These are phyloP conservation scores for Homarus americanus DNA, from an alignment of 1,140 invertebrate genomes.

Conservation along the genomic window DNA sequence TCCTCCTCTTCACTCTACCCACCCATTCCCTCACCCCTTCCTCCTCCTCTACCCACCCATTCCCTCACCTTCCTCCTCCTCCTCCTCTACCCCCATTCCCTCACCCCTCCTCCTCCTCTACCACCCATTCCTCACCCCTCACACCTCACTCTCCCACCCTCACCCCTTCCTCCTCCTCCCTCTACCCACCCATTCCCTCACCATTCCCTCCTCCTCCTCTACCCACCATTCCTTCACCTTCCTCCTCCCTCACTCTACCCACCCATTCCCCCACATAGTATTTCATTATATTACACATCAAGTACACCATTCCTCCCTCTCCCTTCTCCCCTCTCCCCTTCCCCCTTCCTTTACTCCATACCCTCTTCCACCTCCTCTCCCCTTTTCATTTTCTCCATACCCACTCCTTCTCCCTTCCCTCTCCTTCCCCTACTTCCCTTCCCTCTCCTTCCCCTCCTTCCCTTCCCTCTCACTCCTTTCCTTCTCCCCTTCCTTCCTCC, in stretches of 20 bases:
- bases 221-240: neutral
- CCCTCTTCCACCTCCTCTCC: neutral
- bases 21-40: too few species aligned
- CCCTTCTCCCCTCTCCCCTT: neutral
- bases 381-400: neutral
- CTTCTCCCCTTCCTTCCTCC: neutral
- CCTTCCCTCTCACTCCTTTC: neutral
- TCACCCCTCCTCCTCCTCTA: too few species aligned
- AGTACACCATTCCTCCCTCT: neutral
- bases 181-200: neutral
- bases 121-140: too few species aligned
- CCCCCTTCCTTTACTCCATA: neutral
- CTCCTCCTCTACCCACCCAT: too few species aligned
- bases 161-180: neutral
- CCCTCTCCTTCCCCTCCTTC: neutral
- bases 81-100: too few species aligned
- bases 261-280: too few species aligned
- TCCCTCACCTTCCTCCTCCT: too few species aligned
- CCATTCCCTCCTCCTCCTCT: neutral
- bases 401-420: neutral
- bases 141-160: too few species aligned
- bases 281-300: neutral
- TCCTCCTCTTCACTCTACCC: too few species aligned
- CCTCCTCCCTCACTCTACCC: neutral
- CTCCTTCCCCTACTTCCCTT: too few species aligned